Evolutionary conservation across 2,888 invertebrate genomes (phyloP).

Genomic region (Tinea pellionella): DNA sequence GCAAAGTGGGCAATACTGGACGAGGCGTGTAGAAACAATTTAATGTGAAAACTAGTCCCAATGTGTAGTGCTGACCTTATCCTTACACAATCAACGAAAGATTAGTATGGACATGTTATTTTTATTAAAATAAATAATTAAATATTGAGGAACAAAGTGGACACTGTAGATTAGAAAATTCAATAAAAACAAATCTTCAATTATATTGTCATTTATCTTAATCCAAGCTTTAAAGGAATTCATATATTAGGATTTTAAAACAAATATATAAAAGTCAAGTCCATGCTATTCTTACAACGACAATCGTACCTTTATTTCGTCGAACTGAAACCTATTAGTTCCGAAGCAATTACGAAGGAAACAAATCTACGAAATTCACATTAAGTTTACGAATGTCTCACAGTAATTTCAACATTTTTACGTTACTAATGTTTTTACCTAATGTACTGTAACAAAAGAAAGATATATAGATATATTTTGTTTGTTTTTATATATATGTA

Average conservation of each 20-base stretch:
- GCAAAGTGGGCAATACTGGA: constrained; percentile 34
- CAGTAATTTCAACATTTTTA: constrained; percentile 16
- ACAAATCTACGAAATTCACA: constrained; percentile 18
- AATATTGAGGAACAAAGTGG: no score
- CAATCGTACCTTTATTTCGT: background rate
- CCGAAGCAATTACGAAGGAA: constrained; percentile 17
- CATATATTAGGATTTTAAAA: no score
- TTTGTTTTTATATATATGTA: no score
- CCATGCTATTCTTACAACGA: background rate
- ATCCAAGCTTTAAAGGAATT: no score
- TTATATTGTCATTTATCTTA: no score
- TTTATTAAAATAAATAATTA: background rate
- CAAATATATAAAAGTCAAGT: background rate
- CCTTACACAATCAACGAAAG: constrained; percentile 24
- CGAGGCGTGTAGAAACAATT: constrained; percentile 34
- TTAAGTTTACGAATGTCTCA: background rate
- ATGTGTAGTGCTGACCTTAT: constrained; percentile 25
- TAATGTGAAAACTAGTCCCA: constrained; percentile 37
- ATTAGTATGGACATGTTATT: constrained; percentile 26
- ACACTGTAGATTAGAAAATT: no score
- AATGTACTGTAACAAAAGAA: background rate
- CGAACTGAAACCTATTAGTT: constrained; percentile 14
- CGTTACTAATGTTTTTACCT: background rate
- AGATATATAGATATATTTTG: no score
- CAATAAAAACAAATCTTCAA: no score